Base-by-base conservation (phyloP, 1,140 invertebrate species). In the Trachymyrmex cornetzi region DNA sequence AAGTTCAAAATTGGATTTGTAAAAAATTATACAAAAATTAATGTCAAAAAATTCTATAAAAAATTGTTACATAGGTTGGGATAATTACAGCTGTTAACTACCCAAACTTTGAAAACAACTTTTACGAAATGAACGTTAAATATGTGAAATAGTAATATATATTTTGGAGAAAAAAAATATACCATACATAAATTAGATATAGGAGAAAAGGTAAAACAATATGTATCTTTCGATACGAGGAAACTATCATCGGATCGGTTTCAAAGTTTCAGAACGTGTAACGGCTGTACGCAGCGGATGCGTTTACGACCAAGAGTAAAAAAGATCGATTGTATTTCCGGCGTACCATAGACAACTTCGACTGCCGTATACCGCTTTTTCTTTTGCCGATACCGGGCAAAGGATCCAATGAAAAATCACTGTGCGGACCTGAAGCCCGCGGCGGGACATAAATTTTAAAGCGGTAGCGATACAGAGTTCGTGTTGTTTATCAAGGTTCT, bases 381-480 rank as follows among this genome's bases (percentile, higher is more conserved):
- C 81, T 44, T 74, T 63, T 12, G 24, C 69, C 63, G 50, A 22
- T 66, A 34, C 30, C 64, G 48, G 55, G 85, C 53, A 81, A 89
- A 87, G 63, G 67, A 50, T 55, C 53, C 87, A 88, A 90, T 93
- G 92, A 93, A 94, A 94, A 93, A 94, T 93, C 88, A 86, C 81
- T 55, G 74, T 19, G 74, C 72, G 59, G 30, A 57, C 69, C 87
- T 69, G 89, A 87, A 91, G 89, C 82, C 72, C 85, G 85, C 75
- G 79, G 86, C 34, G 55, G 85, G 64, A 91, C 89, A 92, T 93
- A 93, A 93, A 93, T 94, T 93, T 89, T 82, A 71, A 86, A 86
- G 80, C 53, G 69, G 24, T 67, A 53, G 82, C 89, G 88, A 91
- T 93, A 93, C 89, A 91, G 81, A n/a, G 74, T 81, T 74, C 57